Evolutionary conservation across 1,140 invertebrate species (phyloP).

Genomic region (Polypedilum pembai): DNA sequence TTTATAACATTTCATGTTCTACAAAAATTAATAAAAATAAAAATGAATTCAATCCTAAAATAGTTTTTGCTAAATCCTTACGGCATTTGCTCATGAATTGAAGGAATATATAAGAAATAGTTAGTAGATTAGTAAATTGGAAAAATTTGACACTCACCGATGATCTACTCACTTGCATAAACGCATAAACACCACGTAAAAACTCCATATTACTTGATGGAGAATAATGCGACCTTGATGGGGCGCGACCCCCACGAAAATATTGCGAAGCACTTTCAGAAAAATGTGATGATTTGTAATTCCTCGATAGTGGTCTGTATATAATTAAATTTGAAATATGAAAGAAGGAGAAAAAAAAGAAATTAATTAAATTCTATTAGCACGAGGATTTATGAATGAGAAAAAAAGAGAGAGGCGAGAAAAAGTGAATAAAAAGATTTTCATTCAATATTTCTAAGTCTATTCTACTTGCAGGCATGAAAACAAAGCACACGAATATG

Average conservation of each 20-base stretch:
- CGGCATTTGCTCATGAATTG: too few relatives aligned
- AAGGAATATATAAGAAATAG: not conserved
- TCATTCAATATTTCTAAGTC: too few relatives aligned
- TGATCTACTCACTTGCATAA: constrained; percentile 47
- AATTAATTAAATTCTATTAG: not conserved
- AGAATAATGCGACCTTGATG: constrained; percentile 21
- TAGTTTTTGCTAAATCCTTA: too few relatives aligned
- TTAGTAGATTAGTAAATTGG: constrained; percentile 27
- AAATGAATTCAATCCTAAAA: too few relatives aligned
- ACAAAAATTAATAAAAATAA: too few relatives aligned
- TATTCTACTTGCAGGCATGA: too few relatives aligned
- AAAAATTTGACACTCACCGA: constrained; percentile 44
- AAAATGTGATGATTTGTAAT: constrained; percentile 25
- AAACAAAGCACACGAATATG: not conserved
- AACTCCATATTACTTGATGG: constrained; percentile 43
- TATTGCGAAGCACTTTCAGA: constrained; percentile 15
- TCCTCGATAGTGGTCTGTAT: constrained; percentile 9
- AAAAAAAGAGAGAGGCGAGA: too few relatives aligned
- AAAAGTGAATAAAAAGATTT: too few relatives aligned
- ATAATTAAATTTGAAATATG: not conserved
- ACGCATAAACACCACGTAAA: constrained; percentile 45
- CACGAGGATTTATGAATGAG: not conserved
- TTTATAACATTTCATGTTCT: too few relatives aligned
- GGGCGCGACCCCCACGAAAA: constrained; percentile 26
- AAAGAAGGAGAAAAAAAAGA: not conserved